These are phyloP conservation scores for Zapornia atra DNA, from an alignment of 2,113 vertebrate species.

Conservation along the genomic window DNA sequence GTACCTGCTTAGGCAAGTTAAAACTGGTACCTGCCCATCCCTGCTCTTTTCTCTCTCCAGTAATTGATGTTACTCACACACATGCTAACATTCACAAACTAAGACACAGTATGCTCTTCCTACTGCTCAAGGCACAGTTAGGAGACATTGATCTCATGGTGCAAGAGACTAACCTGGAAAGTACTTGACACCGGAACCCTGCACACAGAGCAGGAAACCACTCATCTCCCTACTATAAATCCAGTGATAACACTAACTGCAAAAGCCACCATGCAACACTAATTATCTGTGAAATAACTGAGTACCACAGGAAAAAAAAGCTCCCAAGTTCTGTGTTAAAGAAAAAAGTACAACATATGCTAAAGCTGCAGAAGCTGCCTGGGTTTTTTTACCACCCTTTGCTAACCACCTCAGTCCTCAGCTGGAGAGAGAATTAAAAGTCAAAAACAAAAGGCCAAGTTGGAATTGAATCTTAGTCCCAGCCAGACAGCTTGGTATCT, in stretches of 20 bases:
- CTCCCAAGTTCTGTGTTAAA: background rate
- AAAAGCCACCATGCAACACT: background rate
- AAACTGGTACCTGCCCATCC: constrained; percentile 66
- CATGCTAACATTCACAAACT: background rate
- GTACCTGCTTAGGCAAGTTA: constrained; percentile 50
- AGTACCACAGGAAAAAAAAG: background rate
- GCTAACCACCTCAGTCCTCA: background rate
- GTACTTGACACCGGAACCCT: background rate
- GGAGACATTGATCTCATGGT: background rate
- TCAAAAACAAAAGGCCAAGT: background rate
- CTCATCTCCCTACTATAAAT: background rate
- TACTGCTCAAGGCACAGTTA: background rate
- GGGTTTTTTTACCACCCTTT: background rate
- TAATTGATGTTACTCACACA: constrained; percentile 46
- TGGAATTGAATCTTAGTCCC: background rate
- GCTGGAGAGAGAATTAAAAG: background rate
- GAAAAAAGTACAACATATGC: background rate
- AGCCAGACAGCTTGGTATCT: background rate
- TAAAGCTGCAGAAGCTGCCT: background rate
- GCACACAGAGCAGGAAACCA: background rate
- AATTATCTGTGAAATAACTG: background rate
- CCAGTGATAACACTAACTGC: background rate
- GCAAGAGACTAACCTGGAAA: background rate
- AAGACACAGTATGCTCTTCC: background rate
- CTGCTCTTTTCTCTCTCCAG: constrained; percentile 43